These are phyloP conservation scores for Coronaproctus castanopsis DNA, from an alignment of 2,888 invertebrate species.

Conservation along the genomic window DNA sequence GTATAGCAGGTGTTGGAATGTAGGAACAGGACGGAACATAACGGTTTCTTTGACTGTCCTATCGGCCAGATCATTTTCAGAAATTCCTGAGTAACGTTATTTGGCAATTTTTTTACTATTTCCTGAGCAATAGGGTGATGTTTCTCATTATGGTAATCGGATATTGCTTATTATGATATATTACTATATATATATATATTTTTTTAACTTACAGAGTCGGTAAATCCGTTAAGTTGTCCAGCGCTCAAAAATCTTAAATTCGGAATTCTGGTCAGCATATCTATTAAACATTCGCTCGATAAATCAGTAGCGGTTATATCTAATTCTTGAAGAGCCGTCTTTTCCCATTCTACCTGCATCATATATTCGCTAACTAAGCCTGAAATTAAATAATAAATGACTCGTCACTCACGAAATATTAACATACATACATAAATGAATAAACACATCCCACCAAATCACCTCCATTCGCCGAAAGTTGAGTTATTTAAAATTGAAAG, in stretches of 20 bases:
- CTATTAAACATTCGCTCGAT: conserved; percentile 76
- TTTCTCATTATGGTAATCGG: too few relatives aligned
- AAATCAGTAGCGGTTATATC: conserved; percentile 95
- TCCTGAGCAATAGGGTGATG: too few relatives aligned
- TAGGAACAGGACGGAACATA: too few relatives aligned
- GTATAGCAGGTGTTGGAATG: too few relatives aligned
- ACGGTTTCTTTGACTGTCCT: too few relatives aligned
- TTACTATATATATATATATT: too few relatives aligned
- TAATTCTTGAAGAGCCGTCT: conserved; percentile 76
- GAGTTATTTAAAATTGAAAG: neutral
- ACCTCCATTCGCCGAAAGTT: neutral
- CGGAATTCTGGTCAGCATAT: conserved; percentile 73
- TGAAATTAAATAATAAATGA: conserved; percentile 11
- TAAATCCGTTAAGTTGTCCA: conserved; percentile 94
- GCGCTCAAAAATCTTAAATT: conserved; percentile 75
- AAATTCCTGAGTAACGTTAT: too few relatives aligned
- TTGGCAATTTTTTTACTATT: too few relatives aligned
- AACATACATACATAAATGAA: too few relatives aligned
- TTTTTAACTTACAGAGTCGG: conserved; percentile 46
- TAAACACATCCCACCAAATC: neutral
- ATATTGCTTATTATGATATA: too few relatives aligned
- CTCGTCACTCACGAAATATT: neutral
- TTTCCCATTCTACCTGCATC: conserved; percentile 96
- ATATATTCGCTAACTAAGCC: conserved; percentile 43
- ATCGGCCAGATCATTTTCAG: too few relatives aligned